Percentiles rank a stretch among this genome's conserved stretches.
Conservation (phyloP, 2,888 invertebrate genomes). For the Apamea crenata region DNA sequence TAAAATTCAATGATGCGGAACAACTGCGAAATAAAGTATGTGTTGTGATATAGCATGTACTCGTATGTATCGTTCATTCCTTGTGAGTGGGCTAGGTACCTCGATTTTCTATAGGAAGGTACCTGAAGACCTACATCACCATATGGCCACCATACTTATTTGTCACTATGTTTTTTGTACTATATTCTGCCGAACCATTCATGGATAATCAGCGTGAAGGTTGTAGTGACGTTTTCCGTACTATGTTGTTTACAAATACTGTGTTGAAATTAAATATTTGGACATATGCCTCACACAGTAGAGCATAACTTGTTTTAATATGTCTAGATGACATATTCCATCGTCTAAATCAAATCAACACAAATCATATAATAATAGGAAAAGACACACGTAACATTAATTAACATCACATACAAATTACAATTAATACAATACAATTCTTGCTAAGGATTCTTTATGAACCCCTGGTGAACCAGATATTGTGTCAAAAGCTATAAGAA, state of each 20-base stretch:
- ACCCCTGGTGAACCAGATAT: background rate
- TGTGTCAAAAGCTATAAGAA: background rate
- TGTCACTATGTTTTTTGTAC: background rate
- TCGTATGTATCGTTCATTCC: conserved; percentile 2
- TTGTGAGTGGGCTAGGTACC: background rate
- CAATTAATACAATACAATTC: background rate
- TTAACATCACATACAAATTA: background rate
- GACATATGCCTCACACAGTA: background rate
- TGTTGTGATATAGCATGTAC: background rate
- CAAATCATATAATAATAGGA: background rate
- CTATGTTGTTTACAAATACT: background rate
- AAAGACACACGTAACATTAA: background rate
- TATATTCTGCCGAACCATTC: conserved; percentile 2
- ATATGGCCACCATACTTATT: background rate
- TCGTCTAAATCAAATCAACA: background rate
- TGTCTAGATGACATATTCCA: background rate
- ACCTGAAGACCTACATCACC: conserved; percentile 4
- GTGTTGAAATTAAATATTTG: conserved; percentile 27
- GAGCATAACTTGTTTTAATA: background rate
- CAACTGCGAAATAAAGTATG: background rate
- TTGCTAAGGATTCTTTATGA: background rate
- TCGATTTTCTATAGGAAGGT: background rate
- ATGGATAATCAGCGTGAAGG: conserved; percentile 36
- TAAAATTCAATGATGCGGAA: background rate
- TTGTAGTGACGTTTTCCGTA: background rate